phyloP scores from a whole-genome alignment of 1,140 invertebrate species.

The Atopsyche davidsoni region DNA sequence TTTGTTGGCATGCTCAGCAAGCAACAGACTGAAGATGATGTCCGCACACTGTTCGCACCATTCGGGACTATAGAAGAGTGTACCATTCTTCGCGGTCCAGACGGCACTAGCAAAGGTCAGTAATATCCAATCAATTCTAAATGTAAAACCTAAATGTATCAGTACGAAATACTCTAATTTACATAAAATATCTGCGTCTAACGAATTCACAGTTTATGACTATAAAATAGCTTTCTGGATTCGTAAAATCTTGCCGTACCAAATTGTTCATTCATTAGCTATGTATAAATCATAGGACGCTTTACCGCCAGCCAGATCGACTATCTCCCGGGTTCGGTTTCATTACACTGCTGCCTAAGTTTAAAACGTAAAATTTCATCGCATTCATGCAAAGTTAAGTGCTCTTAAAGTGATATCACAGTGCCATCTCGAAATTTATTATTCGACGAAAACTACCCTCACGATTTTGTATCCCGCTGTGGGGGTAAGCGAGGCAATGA shows the following conservation, averaged over 20 bases:
- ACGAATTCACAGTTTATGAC: too few relatives aligned
- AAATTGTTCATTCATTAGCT: constrained; percentile 1
- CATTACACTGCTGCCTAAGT: constrained; percentile 17
- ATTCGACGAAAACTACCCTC: constrained; percentile 24
- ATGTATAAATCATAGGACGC: too few relatives aligned
- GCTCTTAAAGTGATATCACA: constrained; percentile 23
- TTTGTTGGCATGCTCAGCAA: constrained; percentile 99
- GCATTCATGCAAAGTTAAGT: constrained; percentile 27
- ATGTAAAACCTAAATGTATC: constrained; percentile 14
- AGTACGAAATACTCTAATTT: too few relatives aligned
- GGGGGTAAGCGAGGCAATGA: too few relatives aligned
- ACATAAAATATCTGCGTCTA: too few relatives aligned
- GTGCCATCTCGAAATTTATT: constrained; percentile 27
- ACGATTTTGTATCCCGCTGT: too few relatives aligned
- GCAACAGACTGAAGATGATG: constrained; percentile 98
- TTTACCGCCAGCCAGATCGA: constrained; percentile 3
- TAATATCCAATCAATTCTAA: constrained; percentile 33
- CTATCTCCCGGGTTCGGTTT: constrained; percentile 9
- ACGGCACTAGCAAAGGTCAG: constrained; percentile 94
- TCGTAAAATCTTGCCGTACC: not conserved
- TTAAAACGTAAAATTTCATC: constrained; percentile 28
- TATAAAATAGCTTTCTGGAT: too few relatives aligned
- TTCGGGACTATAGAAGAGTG: constrained; percentile 99
- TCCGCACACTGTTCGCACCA: constrained; percentile 90
- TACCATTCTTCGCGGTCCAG: constrained; percentile 93